Evolutionary conservation across 1,140 invertebrate species (phyloP).

Genomic region (Drosophila littoralis): DNA sequence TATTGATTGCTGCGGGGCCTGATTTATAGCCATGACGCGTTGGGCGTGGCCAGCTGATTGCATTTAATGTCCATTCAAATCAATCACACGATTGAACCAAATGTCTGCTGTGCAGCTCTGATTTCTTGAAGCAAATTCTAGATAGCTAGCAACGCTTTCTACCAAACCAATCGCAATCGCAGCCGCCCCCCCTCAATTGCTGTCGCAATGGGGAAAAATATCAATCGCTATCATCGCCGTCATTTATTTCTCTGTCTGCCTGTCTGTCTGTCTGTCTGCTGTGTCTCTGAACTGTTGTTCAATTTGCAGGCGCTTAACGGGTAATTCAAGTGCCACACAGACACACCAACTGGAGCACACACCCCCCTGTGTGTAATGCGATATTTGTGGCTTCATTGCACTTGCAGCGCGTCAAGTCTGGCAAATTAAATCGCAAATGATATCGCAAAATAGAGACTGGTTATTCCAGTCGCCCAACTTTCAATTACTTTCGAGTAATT

Average conservation of each 20-base stretch:
- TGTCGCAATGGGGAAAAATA: conserved; percentile 44
- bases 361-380: conserved; percentile 58
- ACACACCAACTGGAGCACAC: conserved; percentile 4
- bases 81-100: conserved; percentile 36
- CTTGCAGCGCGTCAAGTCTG: conserved; percentile 35
- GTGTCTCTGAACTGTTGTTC: conserved; percentile 36
- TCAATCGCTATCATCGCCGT: conserved; percentile 52
- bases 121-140: conserved; percentile 18
- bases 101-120: not conserved
- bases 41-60: conserved; percentile 46
- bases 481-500: conserved; percentile 56
- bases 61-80: conserved; percentile 47
- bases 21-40: conserved; percentile 36
- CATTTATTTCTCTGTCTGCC: conserved; percentile 49
- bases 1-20: conserved; percentile 43
- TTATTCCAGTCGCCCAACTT: conserved; percentile 59
- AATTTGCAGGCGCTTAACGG: conserved; percentile 46
- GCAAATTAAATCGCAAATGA: conserved; percentile 45
- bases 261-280: not conserved
- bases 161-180: not conserved
- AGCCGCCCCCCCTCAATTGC: no score
- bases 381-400: conserved; percentile 76
- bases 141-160: not conserved
- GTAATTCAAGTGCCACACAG: conserved; percentile 40
- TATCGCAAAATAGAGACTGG: conserved; percentile 40